Evolutionary conservation across 2,797 vertebrate species (phyloP).

Genomic region (Iguana delicatissima): DNA sequence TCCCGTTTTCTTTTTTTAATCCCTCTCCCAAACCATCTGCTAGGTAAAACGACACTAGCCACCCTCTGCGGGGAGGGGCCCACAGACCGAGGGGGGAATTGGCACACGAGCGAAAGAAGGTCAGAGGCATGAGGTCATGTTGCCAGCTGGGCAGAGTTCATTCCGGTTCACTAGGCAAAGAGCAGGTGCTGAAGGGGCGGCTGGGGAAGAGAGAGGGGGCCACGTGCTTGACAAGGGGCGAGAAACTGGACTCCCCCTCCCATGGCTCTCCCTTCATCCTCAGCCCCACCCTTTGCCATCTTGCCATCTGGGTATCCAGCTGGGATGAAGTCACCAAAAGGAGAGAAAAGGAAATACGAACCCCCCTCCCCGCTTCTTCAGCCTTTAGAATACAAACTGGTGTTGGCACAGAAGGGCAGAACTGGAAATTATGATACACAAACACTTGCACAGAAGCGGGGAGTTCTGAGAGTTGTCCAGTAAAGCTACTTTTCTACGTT

Average conservation of each 20-base stretch:
- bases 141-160: slow-evolving; percentile 12
- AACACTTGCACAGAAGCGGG: too few species aligned
- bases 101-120: not conserved
- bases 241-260: not conserved
- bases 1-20: too few species aligned
- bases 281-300: not conserved
- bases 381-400: not conserved
- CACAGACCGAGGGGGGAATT: fast-evolving
- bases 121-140: slow-evolving; percentile 3
- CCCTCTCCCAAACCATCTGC: not conserved
- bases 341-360: not conserved
- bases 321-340: not conserved
- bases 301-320: slow-evolving; percentile 3
- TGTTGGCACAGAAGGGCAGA: not conserved
- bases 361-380: not conserved
- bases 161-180: not conserved
- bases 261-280: not conserved
- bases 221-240: fast-evolving
- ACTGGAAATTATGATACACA: not conserved
- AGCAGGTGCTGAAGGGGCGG: not conserved
- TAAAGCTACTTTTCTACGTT: too few species aligned
- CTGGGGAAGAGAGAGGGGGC: too few species aligned
- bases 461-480: too few species aligned
- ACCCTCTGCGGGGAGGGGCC: not conserved
- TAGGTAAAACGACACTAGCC: not conserved